phyloP scores from a whole-genome alignment of 2,113 vertebrate genomes.

The Rhynchopsitta pachyrhyncha region DNA sequence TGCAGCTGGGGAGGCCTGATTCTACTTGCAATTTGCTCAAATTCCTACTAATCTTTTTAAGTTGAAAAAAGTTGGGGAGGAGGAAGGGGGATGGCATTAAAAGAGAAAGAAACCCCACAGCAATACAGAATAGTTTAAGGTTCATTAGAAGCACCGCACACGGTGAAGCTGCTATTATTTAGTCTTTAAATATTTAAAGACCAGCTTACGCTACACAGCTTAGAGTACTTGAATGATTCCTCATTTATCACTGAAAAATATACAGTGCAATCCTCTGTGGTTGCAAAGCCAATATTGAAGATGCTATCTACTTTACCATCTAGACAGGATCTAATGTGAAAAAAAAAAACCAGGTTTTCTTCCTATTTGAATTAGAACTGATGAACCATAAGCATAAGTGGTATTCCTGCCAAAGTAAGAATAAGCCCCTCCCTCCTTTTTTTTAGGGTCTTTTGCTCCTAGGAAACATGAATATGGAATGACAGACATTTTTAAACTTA shows the following conservation, averaged over 20 bases:
- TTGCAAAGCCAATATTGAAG: background rate
- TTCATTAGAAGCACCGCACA: background rate
- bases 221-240: background rate
- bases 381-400: background rate
- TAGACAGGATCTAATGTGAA: background rate
- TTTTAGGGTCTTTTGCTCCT: background rate
- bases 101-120: background rate
- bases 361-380: background rate
- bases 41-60: background rate
- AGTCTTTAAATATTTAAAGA: slow-evolving; percentile 42
- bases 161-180: slow-evolving; percentile 22
- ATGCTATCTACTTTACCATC: background rate
- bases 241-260: slow-evolving; percentile 21
- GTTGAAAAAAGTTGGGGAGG: background rate
- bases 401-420: background rate
- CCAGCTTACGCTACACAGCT: background rate
- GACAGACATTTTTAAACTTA: background rate
- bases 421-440: background rate
- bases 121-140: background rate
- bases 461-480: background rate
- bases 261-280: background rate
- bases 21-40: background rate
- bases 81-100: background rate
- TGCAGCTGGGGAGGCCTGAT: background rate
- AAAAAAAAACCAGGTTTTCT: background rate